Evolutionary conservation across 2,113 vertebrate species (phyloP), one percentile per base, ranked within the genome.

Genomic region (Pollachius pollachius): DNA sequence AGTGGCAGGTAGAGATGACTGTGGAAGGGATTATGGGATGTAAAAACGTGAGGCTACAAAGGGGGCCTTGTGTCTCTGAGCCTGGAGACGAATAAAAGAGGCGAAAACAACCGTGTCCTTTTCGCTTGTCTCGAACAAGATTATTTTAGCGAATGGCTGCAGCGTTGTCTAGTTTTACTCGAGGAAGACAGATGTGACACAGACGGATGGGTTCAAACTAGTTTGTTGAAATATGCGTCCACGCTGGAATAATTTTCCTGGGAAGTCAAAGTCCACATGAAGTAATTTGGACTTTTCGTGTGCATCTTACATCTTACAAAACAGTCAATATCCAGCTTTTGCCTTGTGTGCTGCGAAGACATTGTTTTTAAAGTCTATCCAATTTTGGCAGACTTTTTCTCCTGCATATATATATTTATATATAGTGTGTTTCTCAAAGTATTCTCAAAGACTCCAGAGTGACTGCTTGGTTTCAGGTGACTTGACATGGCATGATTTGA

Each of bases 11-110:
- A 61, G 61, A 66, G 19, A 68, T 0, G 62, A 77, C 81, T 79
- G 84, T 69, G 58, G 58, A 81, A 83, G 63, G 57, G 59, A 72
- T 85, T 72, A 72, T 21, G 2, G 6, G 8, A 3, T 61, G 19
- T 11, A 41, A 58, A 75, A 23, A 67, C 37, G 4, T 48, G 5
- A 48, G 5, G 41, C 41, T 34, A 75, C 79, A 82, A 71, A 82
- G 65, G 71, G 61, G 15, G 15, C 68, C 61, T 72, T 85, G 58
- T 85, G 60, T 69, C 58, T 69, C 62, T 58, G 41, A 48, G 19
- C 8, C 62, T n/a, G 56, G 71, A 59, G 23, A 41, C 52, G 48
- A 59, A 37, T 3, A 68, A 27, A 27, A 23, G 69, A 56, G 60
- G 65, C 11, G 1, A 6, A 74, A n/a, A 54, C 61, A 74, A 71